Evolutionary conservation across 1,140 invertebrate genomes (phyloP), one percentile per base, ranked within the genome.

Genomic region (Sarcophaga bullata): DNA sequence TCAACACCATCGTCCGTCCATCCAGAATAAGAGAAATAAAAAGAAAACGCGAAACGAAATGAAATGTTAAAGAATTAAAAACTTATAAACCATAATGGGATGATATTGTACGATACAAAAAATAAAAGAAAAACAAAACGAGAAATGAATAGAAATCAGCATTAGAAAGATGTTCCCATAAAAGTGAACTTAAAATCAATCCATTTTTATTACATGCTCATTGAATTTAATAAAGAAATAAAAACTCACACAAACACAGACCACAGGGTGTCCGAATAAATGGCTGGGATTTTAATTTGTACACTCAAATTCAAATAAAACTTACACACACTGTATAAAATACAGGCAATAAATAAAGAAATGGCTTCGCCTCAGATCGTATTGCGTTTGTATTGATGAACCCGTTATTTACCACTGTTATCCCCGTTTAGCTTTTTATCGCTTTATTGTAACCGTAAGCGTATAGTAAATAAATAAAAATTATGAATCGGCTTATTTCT

Each of bases 1-100:
- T 2, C 25, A 58, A 13, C 54, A 58, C 6, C 54, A 15, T n/a
- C 54, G 13, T 13, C 19, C 62, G 19, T 68, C 8, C 19, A 3
- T 9, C 19, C 0, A 58, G 9, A 19, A 8, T 68, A 68, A 68
- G 19, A 9, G 17, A 68, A 68, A 9, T 68, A 68, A 37, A 37
- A 68, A 68, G 15, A 17, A 48, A 48, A 62, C 6, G 48, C 75
- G 9, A 78, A 19, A 50, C 47, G 17, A 6, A 25, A 52, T 48
- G 6, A 78, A 52, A 50, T n/a, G 17, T 7, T 11, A 25, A 25
- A 78, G 13, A 78, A 50, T 48, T 76, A 49, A 76, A 47, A 49
- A 76, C n/a, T 68, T 68, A 68, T 68, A 68, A 68, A 68, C 62
- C n/a, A 68, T 68, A 19, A 68, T 68, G 62, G 9, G 17, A 68